Evolutionary conservation across 2,797 vertebrate species (phyloP).

Genomic region (Enteromius treurensis): DNA sequence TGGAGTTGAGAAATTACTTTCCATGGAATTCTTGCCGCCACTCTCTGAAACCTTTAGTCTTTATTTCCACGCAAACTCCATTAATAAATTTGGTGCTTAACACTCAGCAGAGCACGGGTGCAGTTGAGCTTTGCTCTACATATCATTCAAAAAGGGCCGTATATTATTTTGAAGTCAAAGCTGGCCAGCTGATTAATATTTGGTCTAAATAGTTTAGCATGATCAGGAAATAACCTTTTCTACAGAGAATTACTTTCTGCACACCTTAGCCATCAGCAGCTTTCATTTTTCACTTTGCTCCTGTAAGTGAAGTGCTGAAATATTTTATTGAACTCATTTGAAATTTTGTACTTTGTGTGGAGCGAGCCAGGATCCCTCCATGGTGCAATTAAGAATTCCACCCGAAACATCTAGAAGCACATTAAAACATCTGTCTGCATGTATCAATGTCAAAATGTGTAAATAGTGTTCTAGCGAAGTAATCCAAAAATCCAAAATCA

Average conservation of each 20-base stretch:
- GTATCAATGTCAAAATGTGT: constrained; percentile 56
- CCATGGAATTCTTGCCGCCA: constrained; percentile 37
- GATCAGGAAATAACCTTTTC: constrained; percentile 40
- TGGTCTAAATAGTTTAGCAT: constrained; percentile 21
- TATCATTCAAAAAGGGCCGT: constrained; percentile 7
- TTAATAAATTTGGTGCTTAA: not conserved
- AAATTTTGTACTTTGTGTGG: constrained; percentile 65
- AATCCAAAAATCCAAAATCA: constrained; percentile 34
- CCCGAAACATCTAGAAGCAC: constrained; percentile 66
- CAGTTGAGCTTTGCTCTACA: not conserved
- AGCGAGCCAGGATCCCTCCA: constrained; percentile 63
- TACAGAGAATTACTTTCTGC: constrained; percentile 26
- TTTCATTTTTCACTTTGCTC: constrained; percentile 58
- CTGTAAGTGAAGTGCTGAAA: constrained; percentile 69
- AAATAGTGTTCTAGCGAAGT: constrained; percentile 41
- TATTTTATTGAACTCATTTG: too few relatives aligned
- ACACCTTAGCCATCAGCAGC: constrained; percentile 65
- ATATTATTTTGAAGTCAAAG: constrained; percentile 11
- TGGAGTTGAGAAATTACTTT: constrained; percentile 49
- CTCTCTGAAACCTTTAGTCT: constrained; percentile 23
- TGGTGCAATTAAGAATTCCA: constrained; percentile 69
- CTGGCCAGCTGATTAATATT: not conserved
- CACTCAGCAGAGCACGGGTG: not conserved
- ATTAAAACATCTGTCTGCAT: constrained; percentile 65
- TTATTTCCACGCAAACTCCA: constrained; percentile 3